Conservation (phyloP, 1,140 invertebrate genomes). For the Penaeus indicus region DNA sequence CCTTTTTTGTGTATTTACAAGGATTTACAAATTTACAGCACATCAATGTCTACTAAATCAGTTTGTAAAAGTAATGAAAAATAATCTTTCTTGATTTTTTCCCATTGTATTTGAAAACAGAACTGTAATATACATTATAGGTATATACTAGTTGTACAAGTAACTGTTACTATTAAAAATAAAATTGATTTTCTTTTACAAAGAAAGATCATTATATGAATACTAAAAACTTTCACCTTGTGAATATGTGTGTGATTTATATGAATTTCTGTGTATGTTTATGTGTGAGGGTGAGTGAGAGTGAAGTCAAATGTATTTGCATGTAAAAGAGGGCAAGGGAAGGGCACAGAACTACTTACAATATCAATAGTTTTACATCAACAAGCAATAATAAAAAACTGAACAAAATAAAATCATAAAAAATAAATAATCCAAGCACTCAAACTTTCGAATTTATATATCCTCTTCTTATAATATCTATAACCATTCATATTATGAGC, state of each 20-base stretch:
- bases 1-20: constrained; percentile 41
- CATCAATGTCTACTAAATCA: constrained; percentile 34
- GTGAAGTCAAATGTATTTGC: no score
- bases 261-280: neutral
- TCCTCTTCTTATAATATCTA: no score
- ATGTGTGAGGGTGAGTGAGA: no score
- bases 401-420: no score
- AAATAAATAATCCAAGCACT: no score
- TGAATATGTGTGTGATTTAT: neutral
- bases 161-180: constrained; percentile 11
- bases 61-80: constrained; percentile 51
- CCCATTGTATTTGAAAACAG: constrained; percentile 10
- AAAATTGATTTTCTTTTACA: constrained; percentile 16
- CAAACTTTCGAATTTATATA: no score
- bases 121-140: constrained; percentile 32
- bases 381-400: no score
- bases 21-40: constrained; percentile 32
- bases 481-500: neutral
- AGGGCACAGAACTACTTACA: no score
- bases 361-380: no score
- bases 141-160: neutral
- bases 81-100: constrained; percentile 26
- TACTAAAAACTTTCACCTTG: constrained; percentile 13
- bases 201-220: constrained; percentile 29
- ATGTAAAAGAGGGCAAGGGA: no score